Evolutionary conservation across 2,113 vertebrate species (phyloP).

Genomic region (Cinclus mexicanus): DNA sequence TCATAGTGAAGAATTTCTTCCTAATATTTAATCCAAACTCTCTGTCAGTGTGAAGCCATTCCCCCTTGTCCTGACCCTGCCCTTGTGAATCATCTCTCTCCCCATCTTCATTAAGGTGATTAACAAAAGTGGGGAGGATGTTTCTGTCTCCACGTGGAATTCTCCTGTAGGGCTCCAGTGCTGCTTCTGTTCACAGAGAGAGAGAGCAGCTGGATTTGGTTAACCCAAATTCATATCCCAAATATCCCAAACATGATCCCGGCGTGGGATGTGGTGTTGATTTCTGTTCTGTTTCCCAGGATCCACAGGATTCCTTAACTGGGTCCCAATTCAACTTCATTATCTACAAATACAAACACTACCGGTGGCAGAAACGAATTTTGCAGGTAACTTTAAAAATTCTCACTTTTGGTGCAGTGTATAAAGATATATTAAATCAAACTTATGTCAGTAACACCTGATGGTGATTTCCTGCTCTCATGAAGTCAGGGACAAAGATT

Average conservation of each 20-base stretch:
- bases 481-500: not conserved
- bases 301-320: conserved; percentile 53
- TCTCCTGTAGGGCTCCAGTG: not conserved
- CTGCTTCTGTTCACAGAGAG: not conserved
- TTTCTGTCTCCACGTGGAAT: not conserved
- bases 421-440: not conserved
- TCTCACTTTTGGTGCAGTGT: not conserved
- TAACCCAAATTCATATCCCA: too few relatives aligned
- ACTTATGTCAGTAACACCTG: rapidly evolving
- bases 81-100: not conserved
- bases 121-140: not conserved
- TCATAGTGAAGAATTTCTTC: not conserved
- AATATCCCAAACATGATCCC: not conserved
- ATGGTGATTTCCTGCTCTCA: not conserved
- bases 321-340: conserved; percentile 77
- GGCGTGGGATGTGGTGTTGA: not conserved
- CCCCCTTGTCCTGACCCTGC: not conserved
- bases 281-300: conserved; percentile 34
- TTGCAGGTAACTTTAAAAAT: conserved; percentile 69
- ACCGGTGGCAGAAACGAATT: conserved; percentile 81
- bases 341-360: conserved; percentile 77
- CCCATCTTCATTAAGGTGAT: not conserved
- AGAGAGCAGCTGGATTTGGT: not conserved
- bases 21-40: not conserved
- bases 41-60: not conserved